Evolutionary conservation across 2,797 vertebrate species (phyloP).

Genomic region (Alosa sapidissima): DNA sequence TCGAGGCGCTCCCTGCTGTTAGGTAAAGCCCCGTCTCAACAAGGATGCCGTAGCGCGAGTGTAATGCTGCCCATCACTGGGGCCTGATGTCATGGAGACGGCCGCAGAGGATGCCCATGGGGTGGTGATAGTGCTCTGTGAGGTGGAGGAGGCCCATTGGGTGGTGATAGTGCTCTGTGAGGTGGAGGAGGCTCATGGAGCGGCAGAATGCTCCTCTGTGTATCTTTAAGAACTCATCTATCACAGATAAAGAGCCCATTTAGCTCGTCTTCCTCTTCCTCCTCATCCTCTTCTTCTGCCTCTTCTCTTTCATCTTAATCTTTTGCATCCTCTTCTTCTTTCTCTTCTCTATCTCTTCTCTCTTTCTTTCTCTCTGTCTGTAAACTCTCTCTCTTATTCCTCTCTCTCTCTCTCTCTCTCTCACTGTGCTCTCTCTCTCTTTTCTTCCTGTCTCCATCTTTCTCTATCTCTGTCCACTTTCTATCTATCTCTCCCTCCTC

Average conservation of each 20-base stretch:
- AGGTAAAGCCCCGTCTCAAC: conserved; percentile 47
- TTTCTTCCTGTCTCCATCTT: not conserved
- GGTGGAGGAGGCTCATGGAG: not conserved
- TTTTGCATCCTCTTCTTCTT: not conserved
- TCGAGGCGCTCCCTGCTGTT: conserved; percentile 43
- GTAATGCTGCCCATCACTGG: conserved; percentile 29
- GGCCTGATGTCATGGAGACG: conserved; percentile 12
- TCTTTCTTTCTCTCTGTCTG: not conserved
- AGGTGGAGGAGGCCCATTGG: no score
- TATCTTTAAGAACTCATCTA: not conserved
- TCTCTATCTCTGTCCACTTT: conserved; percentile 5
- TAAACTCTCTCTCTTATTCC: not conserved
- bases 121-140: not conserved
- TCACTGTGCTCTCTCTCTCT: not conserved
- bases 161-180: no score
- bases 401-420: not conserved
- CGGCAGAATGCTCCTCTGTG: not conserved
- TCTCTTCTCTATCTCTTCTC: not conserved
- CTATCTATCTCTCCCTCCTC: not conserved
- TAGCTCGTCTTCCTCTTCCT: not conserved
- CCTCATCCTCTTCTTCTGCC: not conserved
- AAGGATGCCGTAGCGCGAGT: conserved; percentile 38
- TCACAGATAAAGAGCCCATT: not conserved
- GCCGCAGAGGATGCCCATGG: not conserved
- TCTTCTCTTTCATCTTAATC: not conserved